A percentile compares a stretch with the other conserved stretches of the same genome.
phyloP scores from a whole-genome alignment of 2,888 invertebrate species.

The Pherbina coryleti region DNA sequence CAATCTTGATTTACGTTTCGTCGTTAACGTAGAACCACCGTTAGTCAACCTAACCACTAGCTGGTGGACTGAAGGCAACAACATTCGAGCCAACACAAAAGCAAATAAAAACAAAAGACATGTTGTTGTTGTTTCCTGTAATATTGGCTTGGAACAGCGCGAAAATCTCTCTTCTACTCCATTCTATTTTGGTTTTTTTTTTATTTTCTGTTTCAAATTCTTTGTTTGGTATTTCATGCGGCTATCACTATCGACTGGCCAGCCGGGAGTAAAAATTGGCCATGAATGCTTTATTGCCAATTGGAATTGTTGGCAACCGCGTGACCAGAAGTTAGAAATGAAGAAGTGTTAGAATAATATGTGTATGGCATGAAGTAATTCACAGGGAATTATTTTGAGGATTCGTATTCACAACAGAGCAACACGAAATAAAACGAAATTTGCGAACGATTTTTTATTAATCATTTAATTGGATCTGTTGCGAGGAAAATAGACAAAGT shows the following conservation, averaged over 20 bases:
- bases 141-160: neutral
- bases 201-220: neutral
- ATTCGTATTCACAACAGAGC: no score
- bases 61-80: neutral
- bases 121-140: neutral
- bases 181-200: neutral
- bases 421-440: no score
- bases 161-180: neutral
- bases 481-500: no score
- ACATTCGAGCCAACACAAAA: neutral
- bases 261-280: slow-evolving; percentile 21
- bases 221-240: neutral
- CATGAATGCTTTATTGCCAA: slow-evolving; percentile 42
- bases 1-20: slow-evolving; percentile 29
- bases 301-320: slow-evolving; percentile 30
- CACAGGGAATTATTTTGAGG: neutral
- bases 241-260: slow-evolving; percentile 7
- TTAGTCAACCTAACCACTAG: neutral
- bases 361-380: slow-evolving; percentile 2
- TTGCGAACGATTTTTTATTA: neutral
- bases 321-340: slow-evolving; percentile 4
- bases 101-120: neutral
- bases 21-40: slow-evolving; percentile 27
- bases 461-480: neutral
- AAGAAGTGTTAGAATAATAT: slow-evolving; percentile 13